Base-by-base conservation (phyloP, 1,140 invertebrate genomes). In the Zaprionus inermis region DNA sequence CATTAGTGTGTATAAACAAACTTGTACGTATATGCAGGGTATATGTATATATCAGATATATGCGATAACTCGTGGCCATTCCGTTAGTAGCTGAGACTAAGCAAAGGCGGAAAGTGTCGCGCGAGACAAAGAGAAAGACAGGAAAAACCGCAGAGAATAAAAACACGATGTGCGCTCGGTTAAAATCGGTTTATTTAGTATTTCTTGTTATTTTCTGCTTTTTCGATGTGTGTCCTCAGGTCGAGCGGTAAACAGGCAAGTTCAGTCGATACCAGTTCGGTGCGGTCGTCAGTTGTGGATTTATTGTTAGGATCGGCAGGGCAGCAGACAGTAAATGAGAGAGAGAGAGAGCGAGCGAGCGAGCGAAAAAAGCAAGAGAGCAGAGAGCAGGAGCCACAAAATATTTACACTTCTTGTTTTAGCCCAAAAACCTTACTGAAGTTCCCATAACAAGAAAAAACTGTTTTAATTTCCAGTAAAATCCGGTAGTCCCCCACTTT, bases 51-150 rank as follows among this genome's bases (percentile, higher is more conserved):
- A 18, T 1, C n/a, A 52, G n/a, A 58, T 10, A 60, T 54, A 46
- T 59, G 34, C 10, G 16, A 61, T 32, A n/a, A 16, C 34, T 69
- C 57, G 71, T 58, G 55, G 55, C 44, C 55, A 68, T 55, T 72
- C 32, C 54, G 57, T 36, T 60, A 67, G 49, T 55, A 56, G 49
- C 64, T 73, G 49, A 56, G 60, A 67, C 11, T 55, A 56, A 38
- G 63, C 54, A 28, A 22, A 55, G 36, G n/a, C 64, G 36, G 51
- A 68, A 68, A 56, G 56, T 73, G 56, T 73, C 56, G 46, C 57
- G 38, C 14, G 57, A 30, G 38, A 60, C 22, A 58, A 59, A 32
- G 24, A 36, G 41, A 57, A 52, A 58, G 12, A 55, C 30, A 52
- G 16, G 2, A 36, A 10, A 56, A 73, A 46, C 22, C 30, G 16